Evolutionary conservation across 2,113 vertebrate genomes (phyloP), one percentile per base, ranked within the genome.

Genomic region (Delphinus delphis): DNA sequence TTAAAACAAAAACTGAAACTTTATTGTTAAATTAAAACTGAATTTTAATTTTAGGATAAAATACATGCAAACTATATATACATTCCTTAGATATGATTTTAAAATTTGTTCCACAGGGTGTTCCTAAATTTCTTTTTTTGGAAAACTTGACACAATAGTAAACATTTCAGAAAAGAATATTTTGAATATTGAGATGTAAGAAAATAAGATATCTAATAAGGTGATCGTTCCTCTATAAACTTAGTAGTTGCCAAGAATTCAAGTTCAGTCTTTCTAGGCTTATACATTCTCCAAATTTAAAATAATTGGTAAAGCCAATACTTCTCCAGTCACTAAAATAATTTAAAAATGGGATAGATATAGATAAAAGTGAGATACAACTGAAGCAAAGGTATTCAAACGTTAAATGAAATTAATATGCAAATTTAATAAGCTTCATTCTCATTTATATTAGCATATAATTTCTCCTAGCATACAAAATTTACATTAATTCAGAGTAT

Each of bases 161-260:
- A 63, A 74, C n/a, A 47, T 77, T 94, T 96, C 12, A 95, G 25
- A 50, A 82, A 85, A 85, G 77, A 41, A 33, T 83, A 55, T 93
- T 86, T 85, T 95, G 9, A 47, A 93, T 82, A 33, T 67, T 84
- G 21, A 68, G 1, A 62, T 58, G 55, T 63, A 13, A 26, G 5
- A 76, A 90, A 80, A 67, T 80, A 63, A 63, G 6, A 38, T 85
- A 38, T 1, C 2, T 1, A 60, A 1, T 67, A 94, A 33, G 2
- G 2, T 73, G 53, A 47, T 0, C 93, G 28, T 38, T 93, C 50
- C 21, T 53, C 53, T 47, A 15, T 63, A 44, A 11, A 33, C 1
- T 70, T 31, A 36, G 25, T 82, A 53, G 41, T 70, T 81, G 44
- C 1, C 60, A 92, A 79, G 4, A 58, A 47, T 36, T 83, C 31